Evolutionary conservation across 2,888 invertebrate species (phyloP).

Genomic region (Polia nebulosa): DNA sequence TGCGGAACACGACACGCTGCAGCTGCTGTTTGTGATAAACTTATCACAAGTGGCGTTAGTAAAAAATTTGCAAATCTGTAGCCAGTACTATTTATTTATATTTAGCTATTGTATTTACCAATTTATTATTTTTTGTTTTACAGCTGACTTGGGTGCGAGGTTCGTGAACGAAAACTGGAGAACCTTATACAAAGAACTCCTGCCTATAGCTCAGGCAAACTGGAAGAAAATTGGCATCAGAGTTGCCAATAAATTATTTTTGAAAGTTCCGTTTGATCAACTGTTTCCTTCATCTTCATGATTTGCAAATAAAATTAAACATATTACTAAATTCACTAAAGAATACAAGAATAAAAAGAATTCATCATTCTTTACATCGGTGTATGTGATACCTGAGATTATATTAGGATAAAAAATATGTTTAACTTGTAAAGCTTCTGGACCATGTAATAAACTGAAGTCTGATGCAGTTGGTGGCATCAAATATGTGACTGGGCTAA

Average conservation of each 20-base stretch:
- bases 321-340: neutral
- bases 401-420: no score
- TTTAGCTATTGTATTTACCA: slow-evolving; percentile 6
- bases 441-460: no score
- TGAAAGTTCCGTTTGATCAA: slow-evolving; percentile 89
- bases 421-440: no score
- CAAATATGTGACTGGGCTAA: no score
- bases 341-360: no score
- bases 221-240: slow-evolving; percentile 90
- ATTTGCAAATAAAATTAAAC: slow-evolving; percentile 15
- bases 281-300: slow-evolving; percentile 70
- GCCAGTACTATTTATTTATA: neutral
- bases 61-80: no score
- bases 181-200: slow-evolving; percentile 89
- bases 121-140: slow-evolving; percentile 69
- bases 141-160: slow-evolving; percentile 89
- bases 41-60: no score
- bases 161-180: slow-evolving; percentile 92
- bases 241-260: slow-evolving; percentile 89
- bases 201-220: slow-evolving; percentile 89
- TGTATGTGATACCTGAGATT: slow-evolving; percentile 41
- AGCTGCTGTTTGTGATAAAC: no score
- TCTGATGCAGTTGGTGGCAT: no score
- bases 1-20: no score
- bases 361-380: slow-evolving; percentile 8